Evolutionary conservation across 1,140 invertebrate species (phyloP), one percentile per base, ranked within the genome.

Genomic region (Euschistus heros): DNA sequence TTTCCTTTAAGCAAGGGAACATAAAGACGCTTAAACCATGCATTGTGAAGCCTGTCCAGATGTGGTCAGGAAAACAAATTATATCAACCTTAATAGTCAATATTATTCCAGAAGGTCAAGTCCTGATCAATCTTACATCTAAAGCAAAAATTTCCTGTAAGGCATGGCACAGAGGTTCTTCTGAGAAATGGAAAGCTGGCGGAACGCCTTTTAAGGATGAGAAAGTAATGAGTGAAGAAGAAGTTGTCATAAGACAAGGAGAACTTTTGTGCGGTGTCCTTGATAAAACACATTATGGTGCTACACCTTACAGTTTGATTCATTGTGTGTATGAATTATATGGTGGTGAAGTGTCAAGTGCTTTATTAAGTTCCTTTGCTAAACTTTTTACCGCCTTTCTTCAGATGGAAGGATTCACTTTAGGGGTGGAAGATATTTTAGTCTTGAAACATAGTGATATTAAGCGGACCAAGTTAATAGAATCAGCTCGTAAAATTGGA

Each of bases 21-120:
- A 84, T 98, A 6, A 84, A 83, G 70, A 74, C 89, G 0, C 75
- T 97, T 18, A 87, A 87, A 5, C 97, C 97, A 3, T 75, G 89
- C 8, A 94, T 99, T 63, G 37, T 96, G 0, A 97, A 97, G 79
- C 97, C 97, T 5, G 66, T 76, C 5, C 71, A 70, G n/a, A 74
- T 98, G 0, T 99, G 96, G 96, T 94, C 93, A 24, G 97, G 97
- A 20, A 99, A 99, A 80, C 97, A 99, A 80, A 80, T 96, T 26
- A 74, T 93, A 15, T 92, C 91, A 0, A 93, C 90, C 2, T 79
- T 94, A 5, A 84, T 98, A 5, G 84, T 92, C 0, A 98, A 98
- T 76, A 78, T 87, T 14, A 88, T 92, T 67, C 93, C 94, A 0
- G 76, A 83, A 66, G 84, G 82, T 4, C 84, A 85, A 72, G 77